Percentiles rank a stretch among this genome's conserved stretches.
phyloP scores from a whole-genome alignment of 2,797 vertebrate genomes.

The Melanogrammus aeglefinus region DNA sequence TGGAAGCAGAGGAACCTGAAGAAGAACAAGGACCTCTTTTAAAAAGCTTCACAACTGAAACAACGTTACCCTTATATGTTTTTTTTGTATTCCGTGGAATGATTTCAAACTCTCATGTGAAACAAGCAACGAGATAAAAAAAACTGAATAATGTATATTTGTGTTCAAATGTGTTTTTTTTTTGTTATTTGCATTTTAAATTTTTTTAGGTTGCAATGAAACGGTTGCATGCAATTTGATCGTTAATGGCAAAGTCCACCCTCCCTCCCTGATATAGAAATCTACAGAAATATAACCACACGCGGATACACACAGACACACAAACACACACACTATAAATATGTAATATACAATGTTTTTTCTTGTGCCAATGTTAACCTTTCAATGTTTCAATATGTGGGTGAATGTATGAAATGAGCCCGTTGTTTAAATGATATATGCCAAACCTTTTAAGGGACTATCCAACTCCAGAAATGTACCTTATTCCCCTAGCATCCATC shows the following conservation, averaged over 20 bases:
- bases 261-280: neutral
- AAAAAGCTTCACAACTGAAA: slow-evolving; percentile 37
- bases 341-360: slow-evolving; percentile 62
- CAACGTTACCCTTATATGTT: slow-evolving; percentile 21
- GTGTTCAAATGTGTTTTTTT: neutral
- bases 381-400: slow-evolving; percentile 13
- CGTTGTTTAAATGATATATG: slow-evolving; percentile 11
- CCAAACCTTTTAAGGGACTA: neutral
- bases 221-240: neutral
- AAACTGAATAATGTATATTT: neutral
- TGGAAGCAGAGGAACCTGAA: slow-evolving; percentile 83
- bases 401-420: slow-evolving; percentile 20
- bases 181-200: neutral
- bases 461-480: neutral
- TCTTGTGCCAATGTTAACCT: slow-evolving; percentile 36
- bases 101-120: slow-evolving; percentile 13
- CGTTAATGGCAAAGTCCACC: neutral
- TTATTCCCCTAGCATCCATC: slow-evolving; percentile 25
- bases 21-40: slow-evolving; percentile 79
- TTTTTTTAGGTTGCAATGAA: neutral
- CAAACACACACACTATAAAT: slow-evolving; percentile 54
- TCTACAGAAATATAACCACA: slow-evolving; percentile 40
- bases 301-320: slow-evolving; percentile 50
- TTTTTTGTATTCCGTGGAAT: slow-evolving; percentile 19
- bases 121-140: neutral